These are phyloP conservation scores for Merluccius polli DNA, from an alignment of 2,797 vertebrate species.

Conservation along the genomic window DNA sequence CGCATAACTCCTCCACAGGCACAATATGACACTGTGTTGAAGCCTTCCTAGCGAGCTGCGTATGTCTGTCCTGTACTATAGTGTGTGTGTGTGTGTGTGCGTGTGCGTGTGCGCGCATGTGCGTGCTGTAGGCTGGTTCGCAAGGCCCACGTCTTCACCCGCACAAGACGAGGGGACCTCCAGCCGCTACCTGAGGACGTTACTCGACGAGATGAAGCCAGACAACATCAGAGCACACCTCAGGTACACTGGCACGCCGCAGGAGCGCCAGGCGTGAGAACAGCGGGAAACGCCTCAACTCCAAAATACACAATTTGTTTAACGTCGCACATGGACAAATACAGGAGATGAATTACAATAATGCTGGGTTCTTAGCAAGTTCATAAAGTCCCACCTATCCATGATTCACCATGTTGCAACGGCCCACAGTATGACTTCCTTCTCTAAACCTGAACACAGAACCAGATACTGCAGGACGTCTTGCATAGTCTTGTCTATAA, in stretches of 20 bases:
- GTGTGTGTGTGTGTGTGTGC: neutral
- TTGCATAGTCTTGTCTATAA: too few species aligned
- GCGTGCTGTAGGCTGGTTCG: constrained; percentile 88
- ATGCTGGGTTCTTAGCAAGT: neutral
- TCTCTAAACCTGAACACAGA: neutral
- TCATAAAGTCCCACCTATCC: neutral
- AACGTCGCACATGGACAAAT: neutral
- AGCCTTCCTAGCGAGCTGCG: neutral
- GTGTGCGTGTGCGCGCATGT: too few species aligned
- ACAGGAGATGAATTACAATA: neutral
- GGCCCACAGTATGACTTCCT: neutral
- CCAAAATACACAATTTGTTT: neutral
- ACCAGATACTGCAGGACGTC: neutral
- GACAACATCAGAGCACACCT: constrained; percentile 84
- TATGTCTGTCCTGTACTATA: neutral
- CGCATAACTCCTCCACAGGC: neutral
- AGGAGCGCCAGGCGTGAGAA: neutral
- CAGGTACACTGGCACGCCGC: constrained; percentile 50
- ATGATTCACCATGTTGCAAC: neutral
- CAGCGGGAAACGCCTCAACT: neutral
- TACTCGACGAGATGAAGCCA: constrained; percentile 85
- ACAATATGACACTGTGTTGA: neutral
- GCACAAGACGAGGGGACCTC: constrained; percentile 35
- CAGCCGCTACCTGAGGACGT: constrained; percentile 65
- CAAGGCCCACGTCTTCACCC: constrained; percentile 60